Evolutionary conservation across 2,888 invertebrate genomes (phyloP).

Genomic region (Thelaira solivaga): DNA sequence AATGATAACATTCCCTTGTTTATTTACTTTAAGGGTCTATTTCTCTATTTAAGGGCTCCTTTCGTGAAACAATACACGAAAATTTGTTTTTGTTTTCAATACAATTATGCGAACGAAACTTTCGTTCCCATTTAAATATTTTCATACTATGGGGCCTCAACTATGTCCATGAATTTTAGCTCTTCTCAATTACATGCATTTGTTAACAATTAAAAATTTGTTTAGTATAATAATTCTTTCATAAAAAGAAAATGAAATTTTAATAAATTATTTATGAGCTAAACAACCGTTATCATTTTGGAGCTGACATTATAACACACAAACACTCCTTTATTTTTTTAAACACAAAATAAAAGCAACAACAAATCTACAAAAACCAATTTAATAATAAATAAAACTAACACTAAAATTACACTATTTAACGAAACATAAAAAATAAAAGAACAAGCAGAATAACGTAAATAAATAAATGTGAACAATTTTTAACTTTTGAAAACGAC

Average conservation of each 20-base stretch:
- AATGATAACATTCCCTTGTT: neutral
- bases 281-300: slow-evolving; percentile 18
- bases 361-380: neutral
- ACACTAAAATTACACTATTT: slow-evolving; percentile 5
- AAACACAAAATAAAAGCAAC: neutral
- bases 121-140: too few species aligned
- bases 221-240: too few species aligned
- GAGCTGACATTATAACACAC: neutral
- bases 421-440: neutral
- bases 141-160: too few species aligned
- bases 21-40: neutral
- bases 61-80: too few species aligned
- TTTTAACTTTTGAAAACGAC: slow-evolving; percentile 52
- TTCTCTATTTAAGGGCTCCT: too few species aligned
- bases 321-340: slow-evolving; percentile 35
- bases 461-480: slow-evolving; percentile 48
- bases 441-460: neutral
- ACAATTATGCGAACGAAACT: too few species aligned
- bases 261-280: too few species aligned
- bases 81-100: too few species aligned
- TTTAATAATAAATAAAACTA: neutral
- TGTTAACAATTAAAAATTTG: too few species aligned
- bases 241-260: neutral
- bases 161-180: too few species aligned
- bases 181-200: too few species aligned